Conservation (phyloP, 1,140 invertebrate species). For the Phymorhynchus buccinoides region DNA sequence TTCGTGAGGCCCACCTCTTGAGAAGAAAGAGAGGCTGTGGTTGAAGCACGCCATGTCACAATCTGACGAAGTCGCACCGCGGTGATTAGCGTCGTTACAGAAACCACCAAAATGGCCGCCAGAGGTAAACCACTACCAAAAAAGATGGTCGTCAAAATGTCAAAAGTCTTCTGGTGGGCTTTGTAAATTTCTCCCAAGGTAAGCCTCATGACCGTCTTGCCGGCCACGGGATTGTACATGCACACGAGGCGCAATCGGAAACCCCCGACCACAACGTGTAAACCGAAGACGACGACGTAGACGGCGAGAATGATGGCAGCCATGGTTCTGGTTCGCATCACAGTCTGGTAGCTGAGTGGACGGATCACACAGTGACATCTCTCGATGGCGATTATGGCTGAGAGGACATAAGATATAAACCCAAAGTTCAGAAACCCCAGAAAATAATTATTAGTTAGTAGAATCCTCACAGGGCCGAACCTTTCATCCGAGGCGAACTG, state of each 20-base stretch:
- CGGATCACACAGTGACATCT: background rate
- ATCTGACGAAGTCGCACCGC: background rate
- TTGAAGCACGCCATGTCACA: background rate
- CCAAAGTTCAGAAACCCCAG: background rate
- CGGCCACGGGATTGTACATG: background rate
- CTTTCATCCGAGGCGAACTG: background rate
- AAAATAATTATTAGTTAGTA: background rate
- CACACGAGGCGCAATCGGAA: background rate
- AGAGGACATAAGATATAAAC: background rate
- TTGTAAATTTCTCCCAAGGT: background rate
- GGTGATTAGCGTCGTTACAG: background rate
- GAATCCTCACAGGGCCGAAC: background rate
- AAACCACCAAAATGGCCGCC: background rate
- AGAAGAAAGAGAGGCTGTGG: background rate
- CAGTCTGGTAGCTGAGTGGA: background rate
- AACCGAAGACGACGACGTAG: background rate
- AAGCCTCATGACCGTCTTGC: background rate
- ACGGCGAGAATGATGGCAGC: background rate
- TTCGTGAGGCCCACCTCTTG: background rate
- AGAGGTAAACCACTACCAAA: background rate
- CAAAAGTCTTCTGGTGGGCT: background rate
- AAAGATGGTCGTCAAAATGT: background rate
- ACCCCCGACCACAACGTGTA: background rate
- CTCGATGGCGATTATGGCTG: conserved; percentile 2
- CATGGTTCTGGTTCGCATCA: background rate